Percentiles rank a stretch among this genome's conserved stretches.
Conservation (phyloP, 2,113 vertebrate genomes). For the Mesocricetus auratus region DNA sequence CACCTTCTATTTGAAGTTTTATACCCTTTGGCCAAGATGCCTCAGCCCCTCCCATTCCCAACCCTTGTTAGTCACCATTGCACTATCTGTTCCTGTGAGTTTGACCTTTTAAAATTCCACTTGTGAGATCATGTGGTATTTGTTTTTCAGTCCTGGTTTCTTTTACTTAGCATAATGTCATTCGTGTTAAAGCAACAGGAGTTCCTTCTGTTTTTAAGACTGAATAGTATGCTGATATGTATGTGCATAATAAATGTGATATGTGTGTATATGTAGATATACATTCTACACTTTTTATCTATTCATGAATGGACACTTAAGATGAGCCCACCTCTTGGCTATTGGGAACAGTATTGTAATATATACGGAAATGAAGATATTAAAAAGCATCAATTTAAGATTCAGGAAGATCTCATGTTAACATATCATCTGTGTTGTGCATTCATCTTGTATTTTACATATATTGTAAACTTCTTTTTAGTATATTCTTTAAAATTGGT, state of each 20-base stretch:
- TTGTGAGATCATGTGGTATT: background rate
- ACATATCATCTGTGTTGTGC: background rate
- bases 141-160: background rate
- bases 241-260: background rate
- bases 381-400: background rate
- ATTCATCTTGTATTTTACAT: background rate
- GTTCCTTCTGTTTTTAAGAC: background rate
- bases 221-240: no score
- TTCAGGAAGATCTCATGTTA: background rate
- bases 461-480: background rate
- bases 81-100: background rate
- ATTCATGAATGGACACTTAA: background rate
- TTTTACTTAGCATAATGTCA: background rate
- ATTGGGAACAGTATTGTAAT: background rate
- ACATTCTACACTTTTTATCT: background rate
- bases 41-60: rapidly evolving
- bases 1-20: background rate
- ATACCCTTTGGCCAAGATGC: background rate
- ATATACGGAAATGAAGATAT: background rate
- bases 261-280: background rate
- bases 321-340: background rate
- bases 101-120: background rate
- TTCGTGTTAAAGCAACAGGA: background rate
- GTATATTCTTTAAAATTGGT: background rate
- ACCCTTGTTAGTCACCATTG: background rate